These are phyloP conservation scores for Enteromius anoplus DNA, from an alignment of 2,797 vertebrate species.

Conservation along the genomic window DNA sequence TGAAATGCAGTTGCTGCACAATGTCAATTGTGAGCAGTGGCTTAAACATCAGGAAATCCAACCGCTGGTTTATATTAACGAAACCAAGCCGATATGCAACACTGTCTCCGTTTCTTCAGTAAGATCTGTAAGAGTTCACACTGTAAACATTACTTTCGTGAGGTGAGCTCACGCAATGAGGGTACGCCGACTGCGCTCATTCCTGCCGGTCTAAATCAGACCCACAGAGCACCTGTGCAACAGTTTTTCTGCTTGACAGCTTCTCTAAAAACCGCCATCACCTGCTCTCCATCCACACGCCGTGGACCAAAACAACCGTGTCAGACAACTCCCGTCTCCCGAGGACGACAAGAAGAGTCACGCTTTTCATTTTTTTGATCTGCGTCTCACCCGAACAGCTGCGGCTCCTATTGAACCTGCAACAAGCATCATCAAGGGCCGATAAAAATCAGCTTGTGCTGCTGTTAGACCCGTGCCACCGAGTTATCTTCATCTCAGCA, in stretches of 20 bases:
- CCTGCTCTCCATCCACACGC: constrained; percentile 55
- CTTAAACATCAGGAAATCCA: background rate
- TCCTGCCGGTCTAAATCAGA: constrained; percentile 57
- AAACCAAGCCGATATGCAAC: constrained; percentile 17
- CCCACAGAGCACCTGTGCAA: constrained; percentile 77
- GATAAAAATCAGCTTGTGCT: constrained; percentile 58
- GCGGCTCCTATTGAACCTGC: constrained; percentile 55
- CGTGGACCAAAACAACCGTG: constrained; percentile 38
- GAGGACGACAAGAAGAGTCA: constrained; percentile 45
- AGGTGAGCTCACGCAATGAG: constrained; percentile 56
- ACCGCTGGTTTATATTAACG: background rate
- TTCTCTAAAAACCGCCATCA: constrained; percentile 73
- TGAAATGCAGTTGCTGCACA: background rate
- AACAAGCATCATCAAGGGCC: constrained; percentile 49
- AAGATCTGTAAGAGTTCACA: constrained; percentile 40
- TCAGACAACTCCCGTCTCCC: constrained; percentile 23
- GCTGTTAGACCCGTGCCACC: constrained; percentile 36
- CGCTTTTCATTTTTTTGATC: constrained; percentile 51
- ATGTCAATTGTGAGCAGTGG: background rate
- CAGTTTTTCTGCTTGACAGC: constrained; percentile 73
- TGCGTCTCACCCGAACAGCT: constrained; percentile 47
- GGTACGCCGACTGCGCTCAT: constrained; percentile 65
- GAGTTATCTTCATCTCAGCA: constrained; percentile 56
- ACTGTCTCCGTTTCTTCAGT: constrained; percentile 39
- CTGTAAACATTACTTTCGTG: constrained; percentile 45